phyloP scores from a whole-genome alignment of 2,797 vertebrate genomes.

The Macropus fuliginosus region DNA sequence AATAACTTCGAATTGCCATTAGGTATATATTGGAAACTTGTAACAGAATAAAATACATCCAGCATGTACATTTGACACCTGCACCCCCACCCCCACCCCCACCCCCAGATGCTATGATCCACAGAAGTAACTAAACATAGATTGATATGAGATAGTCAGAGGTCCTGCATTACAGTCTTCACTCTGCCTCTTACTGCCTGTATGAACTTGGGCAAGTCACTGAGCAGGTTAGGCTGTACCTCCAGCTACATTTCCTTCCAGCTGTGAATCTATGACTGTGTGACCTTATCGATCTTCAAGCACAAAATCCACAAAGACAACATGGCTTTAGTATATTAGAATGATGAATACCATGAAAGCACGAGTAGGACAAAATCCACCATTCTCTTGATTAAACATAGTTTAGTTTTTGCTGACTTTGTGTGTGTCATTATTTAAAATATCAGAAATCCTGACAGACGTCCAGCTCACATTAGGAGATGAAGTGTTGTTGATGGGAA shows the following conservation, averaged over 20 bases:
- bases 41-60: conserved; percentile 20
- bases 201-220: neutral
- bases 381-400: neutral
- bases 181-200: neutral
- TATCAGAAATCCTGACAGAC: conserved; percentile 11
- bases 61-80: neutral
- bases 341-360: neutral
- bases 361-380: neutral
- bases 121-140: neutral
- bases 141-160: neutral
- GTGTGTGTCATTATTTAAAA: conserved; percentile 12
- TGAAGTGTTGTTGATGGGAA: neutral
- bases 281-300: neutral
- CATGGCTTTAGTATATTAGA: neutral
- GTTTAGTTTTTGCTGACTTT: neutral
- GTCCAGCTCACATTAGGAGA: neutral
- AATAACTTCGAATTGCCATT: conserved; percentile 38
- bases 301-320: neutral
- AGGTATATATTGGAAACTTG: conserved; percentile 28
- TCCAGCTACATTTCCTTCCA: neutral
- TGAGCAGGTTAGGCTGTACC: neutral
- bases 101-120: neutral
- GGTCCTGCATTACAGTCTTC: neutral
- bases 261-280: neutral
- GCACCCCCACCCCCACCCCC: accelerated